These are phyloP conservation scores for Lampris incognitus DNA, from an alignment of 2,113 vertebrate species.

Conservation along the genomic window DNA sequence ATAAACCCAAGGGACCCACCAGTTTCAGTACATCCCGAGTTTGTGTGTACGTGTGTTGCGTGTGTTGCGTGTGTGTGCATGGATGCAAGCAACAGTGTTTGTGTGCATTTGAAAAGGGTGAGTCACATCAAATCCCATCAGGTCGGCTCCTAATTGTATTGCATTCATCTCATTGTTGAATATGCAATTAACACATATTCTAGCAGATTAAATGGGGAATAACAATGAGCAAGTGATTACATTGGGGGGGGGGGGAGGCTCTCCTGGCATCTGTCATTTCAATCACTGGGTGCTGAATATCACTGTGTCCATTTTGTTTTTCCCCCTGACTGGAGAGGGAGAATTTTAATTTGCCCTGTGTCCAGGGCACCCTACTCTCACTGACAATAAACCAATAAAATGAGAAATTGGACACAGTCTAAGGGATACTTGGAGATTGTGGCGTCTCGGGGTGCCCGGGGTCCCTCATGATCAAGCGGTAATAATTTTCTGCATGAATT, in stretches of 20 bases:
- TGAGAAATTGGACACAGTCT: constrained; percentile 48
- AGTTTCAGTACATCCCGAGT: constrained; percentile 2
- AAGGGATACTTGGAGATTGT: constrained; percentile 38
- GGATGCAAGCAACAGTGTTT: too few relatives aligned
- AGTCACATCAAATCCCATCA: constrained; percentile 18
- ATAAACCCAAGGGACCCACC: background rate
- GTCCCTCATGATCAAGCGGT: constrained; percentile 58
- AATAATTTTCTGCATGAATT: constrained; percentile 64
- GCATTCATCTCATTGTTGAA: constrained; percentile 65
- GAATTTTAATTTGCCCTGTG: constrained; percentile 64
- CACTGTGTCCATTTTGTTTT: constrained; percentile 61
- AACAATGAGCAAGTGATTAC: constrained; percentile 77
- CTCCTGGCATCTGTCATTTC: constrained; percentile 72
- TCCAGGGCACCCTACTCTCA: constrained; percentile 31
- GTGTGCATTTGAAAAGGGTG: constrained; percentile 7
- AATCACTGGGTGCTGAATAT: constrained; percentile 65
- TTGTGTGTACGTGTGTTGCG: constrained; percentile 6
- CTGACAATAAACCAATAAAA: constrained; percentile 55
- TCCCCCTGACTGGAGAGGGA: constrained; percentile 43
- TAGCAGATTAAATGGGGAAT: constrained; percentile 65
- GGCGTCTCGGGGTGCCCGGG: constrained; percentile 17
- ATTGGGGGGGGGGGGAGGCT: constrained; percentile 69
- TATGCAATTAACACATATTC: constrained; percentile 75
- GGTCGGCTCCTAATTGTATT: constrained; percentile 36
- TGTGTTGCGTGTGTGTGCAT: background rate